Percentiles rank a stretch among this genome's conserved stretches.
These are phyloP conservation scores for Esox niger DNA, from an alignment of 2,113 vertebrate genomes.

Conservation along the genomic window DNA sequence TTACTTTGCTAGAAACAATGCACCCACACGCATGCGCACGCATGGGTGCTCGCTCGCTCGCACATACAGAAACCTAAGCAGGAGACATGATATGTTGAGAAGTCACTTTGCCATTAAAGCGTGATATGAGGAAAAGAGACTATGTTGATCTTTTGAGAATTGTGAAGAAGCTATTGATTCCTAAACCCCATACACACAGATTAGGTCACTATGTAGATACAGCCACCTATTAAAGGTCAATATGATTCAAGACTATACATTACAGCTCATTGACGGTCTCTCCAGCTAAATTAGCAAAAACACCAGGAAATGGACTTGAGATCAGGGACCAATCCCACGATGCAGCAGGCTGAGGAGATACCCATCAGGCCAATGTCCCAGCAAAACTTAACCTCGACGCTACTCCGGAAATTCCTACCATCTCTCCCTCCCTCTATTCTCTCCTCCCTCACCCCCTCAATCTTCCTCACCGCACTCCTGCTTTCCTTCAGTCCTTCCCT, in stretches of 20 bases:
- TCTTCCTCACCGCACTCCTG: background rate
- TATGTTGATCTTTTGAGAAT: too few relatives aligned
- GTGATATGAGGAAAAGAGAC: background rate
- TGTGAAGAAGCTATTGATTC: too few relatives aligned
- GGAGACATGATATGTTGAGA: constrained; percentile 2
- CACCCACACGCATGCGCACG: background rate
- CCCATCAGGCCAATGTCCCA: constrained; percentile 51
- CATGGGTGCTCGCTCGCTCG: too few relatives aligned
- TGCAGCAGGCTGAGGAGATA: constrained; percentile 57
- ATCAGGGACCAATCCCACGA: constrained; percentile 45
- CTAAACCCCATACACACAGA: background rate
- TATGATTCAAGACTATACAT: too few relatives aligned
- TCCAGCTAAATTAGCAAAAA: background rate
- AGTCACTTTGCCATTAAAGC: background rate
- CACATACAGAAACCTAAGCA: background rate
- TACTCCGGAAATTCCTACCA: constrained; percentile 69
- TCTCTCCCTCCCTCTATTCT: constrained; percentile 33
- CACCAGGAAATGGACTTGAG: constrained; percentile 59
- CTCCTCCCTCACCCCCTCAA: background rate
- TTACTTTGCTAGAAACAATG: constrained; percentile 7
- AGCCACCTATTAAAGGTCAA: too few relatives aligned
- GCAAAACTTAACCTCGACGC: constrained; percentile 55
- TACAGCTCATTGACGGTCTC: too few relatives aligned
- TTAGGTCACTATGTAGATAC: background rate
- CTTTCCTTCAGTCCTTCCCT: constrained; percentile 11